Evolutionary conservation across 23 tunicate species (phyloP).

Genomic region (Trididemnum clinides): DNA sequence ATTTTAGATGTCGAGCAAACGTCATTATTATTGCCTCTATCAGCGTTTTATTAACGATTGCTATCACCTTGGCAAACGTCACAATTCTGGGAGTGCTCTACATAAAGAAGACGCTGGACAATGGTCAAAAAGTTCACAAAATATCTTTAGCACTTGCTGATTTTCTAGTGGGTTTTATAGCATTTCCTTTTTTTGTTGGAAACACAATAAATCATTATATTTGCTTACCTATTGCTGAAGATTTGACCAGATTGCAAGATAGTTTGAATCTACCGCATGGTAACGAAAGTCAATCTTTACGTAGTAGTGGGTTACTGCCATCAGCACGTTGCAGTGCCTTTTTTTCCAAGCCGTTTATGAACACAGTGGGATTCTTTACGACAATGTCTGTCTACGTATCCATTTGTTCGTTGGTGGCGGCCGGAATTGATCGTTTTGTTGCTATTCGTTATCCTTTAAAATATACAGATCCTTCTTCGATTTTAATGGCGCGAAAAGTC

Average conservation of each 20-base stretch:
- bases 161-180: constrained; percentile 42
- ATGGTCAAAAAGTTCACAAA: constrained; percentile 44
- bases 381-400: constrained; percentile 33
- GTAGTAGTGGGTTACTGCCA: background rate
- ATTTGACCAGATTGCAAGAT: background rate
- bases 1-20: constrained; percentile 60
- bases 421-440: constrained; percentile 22
- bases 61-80: constrained; percentile 24
- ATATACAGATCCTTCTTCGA: background rate
- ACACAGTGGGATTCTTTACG: constrained; percentile 45
- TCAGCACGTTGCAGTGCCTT: background rate
- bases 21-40: background rate
- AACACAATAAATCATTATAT: background rate
- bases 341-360: background rate
- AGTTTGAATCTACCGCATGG: constrained; percentile 2
- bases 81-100: constrained; percentile 46
- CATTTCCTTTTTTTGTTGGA: constrained; percentile 53
- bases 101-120: background rate
- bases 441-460: constrained; percentile 40
- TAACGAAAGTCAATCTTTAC: background rate
- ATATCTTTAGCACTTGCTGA: constrained; percentile 58
- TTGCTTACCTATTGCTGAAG: constrained; percentile 19
- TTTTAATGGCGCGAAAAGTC: background rate
- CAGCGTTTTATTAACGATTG: constrained; percentile 31
- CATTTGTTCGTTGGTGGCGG: constrained; percentile 33